These are phyloP conservation scores for Montipora efflorescens DNA, from an alignment of 64 coral and sea anemone species.

Conservation along the genomic window DNA sequence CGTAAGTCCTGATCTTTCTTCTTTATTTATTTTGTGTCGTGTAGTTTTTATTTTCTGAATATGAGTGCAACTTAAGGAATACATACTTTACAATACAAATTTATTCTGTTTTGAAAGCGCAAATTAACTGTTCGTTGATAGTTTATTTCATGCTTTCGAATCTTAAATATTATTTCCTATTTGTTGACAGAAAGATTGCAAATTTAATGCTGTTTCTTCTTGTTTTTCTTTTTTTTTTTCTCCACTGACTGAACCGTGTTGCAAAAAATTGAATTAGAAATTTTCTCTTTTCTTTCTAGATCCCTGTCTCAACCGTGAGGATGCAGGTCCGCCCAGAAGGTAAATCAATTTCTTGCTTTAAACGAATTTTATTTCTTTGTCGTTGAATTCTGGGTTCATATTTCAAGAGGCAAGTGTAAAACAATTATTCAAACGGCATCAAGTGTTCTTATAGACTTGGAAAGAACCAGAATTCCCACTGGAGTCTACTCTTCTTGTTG, in stretches of 20 bases:
- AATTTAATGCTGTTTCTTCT: neutral
- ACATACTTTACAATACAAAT: neutral
- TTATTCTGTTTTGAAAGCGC: too few species aligned
- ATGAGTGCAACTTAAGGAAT: too few species aligned
- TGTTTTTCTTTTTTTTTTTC: neutral
- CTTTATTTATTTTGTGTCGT: neutral
- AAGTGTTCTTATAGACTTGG: neutral
- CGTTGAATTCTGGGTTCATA: neutral
- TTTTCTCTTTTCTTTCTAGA: neutral
- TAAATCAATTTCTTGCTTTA: neutral
- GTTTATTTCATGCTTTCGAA: too few species aligned
- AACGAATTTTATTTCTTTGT: neutral
- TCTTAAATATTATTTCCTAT: too few species aligned
- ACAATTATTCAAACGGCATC: neutral
- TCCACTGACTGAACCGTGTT: neutral
- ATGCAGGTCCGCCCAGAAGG: constrained; percentile 43
- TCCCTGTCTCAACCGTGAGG: neutral
- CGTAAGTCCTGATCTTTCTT: neutral
- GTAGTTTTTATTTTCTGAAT: too few species aligned
- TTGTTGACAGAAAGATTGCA: neutral
- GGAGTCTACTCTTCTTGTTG: neutral
- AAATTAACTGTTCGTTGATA: too few species aligned
- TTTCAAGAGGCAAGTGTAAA: neutral
- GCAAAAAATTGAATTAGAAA: too few species aligned
- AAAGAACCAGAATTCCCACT: neutral